Conservation (phyloP, 1,140 invertebrate genomes). For the Lepidostoma basale region DNA sequence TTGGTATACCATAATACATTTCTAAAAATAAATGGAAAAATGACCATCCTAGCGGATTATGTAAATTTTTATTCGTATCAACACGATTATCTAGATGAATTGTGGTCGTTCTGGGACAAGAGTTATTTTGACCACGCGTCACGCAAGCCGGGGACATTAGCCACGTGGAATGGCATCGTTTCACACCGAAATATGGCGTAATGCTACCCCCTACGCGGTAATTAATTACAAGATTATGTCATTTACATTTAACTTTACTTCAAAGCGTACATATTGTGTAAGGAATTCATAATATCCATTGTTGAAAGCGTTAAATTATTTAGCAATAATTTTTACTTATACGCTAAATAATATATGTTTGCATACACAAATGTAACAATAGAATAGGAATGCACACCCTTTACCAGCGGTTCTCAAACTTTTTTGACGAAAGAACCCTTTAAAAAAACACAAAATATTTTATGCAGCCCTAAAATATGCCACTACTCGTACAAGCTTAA, state of each 20-base stretch:
- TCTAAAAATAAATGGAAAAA: no score
- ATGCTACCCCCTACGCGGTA: not conserved
- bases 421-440: no score
- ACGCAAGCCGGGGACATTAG: conserved; percentile 6
- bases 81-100: conserved; percentile 13
- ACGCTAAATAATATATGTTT: no score
- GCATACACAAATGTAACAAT: no score
- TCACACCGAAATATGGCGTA: conserved; percentile 8
- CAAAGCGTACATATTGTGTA: not conserved
- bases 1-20: no score
- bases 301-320: not conserved
- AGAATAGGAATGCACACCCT: no score
- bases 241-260: not conserved
- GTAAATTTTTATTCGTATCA: not conserved
- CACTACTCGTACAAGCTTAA: no score
- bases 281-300: not conserved
- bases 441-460: no score
- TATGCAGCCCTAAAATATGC: no score
- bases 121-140: not conserved
- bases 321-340: no score
- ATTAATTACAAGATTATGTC: conserved; percentile 13
- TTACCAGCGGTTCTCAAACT: no score
- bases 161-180: not conserved
- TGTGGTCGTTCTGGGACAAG: not conserved
- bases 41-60: no score